These are phyloP conservation scores for Rhagoletis zephyria DNA, from an alignment of 1,140 invertebrate species.

Conservation along the genomic window DNA sequence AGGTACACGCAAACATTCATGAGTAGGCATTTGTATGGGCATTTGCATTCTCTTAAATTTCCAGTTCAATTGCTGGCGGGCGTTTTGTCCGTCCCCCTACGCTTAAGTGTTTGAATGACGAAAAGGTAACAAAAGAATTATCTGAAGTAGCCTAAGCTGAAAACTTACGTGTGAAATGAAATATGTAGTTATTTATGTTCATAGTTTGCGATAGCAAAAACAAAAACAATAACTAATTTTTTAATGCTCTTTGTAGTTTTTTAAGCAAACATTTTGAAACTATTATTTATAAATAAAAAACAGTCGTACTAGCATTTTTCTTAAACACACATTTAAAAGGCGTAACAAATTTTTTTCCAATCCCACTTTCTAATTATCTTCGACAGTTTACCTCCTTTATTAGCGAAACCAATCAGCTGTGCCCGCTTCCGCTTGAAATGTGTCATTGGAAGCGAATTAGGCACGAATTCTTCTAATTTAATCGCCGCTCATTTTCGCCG, in stretches of 20 bases:
- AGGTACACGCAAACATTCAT: background rate
- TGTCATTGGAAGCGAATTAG: conserved; percentile 57
- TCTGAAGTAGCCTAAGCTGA: background rate
- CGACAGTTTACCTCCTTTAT: background rate
- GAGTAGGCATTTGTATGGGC: background rate
- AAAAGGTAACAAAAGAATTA: background rate
- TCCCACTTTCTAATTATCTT: background rate
- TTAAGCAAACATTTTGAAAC: too few species aligned
- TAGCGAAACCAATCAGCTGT: conserved; percentile 43
- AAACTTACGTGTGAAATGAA: background rate
- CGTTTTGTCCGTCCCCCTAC: background rate
- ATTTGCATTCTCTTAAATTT: background rate
- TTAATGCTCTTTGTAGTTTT: too few species aligned
- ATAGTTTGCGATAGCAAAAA: too few species aligned
- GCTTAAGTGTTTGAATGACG: background rate
- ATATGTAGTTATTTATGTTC: too few species aligned
- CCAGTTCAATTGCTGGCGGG: background rate
- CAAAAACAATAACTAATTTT: too few species aligned
- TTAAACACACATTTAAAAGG: background rate
- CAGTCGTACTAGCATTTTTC: too few species aligned
- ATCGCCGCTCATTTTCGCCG: conserved; percentile 39
- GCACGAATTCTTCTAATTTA: conserved; percentile 46
- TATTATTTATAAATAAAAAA: background rate
- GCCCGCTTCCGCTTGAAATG: conserved; percentile 52
- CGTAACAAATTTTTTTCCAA: background rate